phyloP scores from a whole-genome alignment of 2,113 vertebrate genomes.

The Callopanchax toddi region DNA sequence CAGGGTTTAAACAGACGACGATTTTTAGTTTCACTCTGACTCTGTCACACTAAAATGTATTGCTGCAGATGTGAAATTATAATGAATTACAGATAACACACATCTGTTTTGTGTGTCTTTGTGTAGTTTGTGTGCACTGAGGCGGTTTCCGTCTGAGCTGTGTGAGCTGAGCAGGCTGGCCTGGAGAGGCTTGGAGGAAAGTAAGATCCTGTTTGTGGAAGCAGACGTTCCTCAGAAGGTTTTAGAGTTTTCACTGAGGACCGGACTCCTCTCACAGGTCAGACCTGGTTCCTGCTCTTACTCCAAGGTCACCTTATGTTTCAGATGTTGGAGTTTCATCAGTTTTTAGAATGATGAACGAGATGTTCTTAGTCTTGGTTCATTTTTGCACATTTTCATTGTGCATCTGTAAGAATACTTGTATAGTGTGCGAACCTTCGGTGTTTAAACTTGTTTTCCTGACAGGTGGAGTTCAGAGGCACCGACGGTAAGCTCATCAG shows the following conservation, averaged over 20 bases:
- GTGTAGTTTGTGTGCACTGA: constrained; percentile 1
- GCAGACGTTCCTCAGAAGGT: constrained; percentile 70
- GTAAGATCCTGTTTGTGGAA: constrained; percentile 81
- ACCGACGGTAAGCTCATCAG: constrained; percentile 50
- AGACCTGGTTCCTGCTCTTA: constrained; percentile 55
- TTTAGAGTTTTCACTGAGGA: constrained; percentile 77
- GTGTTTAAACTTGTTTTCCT: constrained; percentile 14
- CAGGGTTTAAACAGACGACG: too few species aligned
- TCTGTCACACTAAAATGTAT: too few species aligned
- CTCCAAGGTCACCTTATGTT: too few species aligned
- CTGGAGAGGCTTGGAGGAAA: constrained; percentile 79
- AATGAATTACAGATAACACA: too few species aligned
- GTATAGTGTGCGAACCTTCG: too few species aligned
- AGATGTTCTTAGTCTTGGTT: too few species aligned
- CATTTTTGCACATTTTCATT: too few species aligned
- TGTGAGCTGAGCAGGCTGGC: constrained; percentile 82
- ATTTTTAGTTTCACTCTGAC: too few species aligned
- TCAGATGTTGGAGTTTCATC: too few species aligned
- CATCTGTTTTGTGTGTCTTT: constrained; percentile 13
- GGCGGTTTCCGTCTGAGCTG: constrained; percentile 62
- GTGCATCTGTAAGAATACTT: too few species aligned
- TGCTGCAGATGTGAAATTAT: too few species aligned
- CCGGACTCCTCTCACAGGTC: constrained; percentile 81
- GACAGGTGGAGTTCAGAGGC: constrained; percentile 75
- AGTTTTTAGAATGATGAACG: too few species aligned